These are phyloP conservation scores for Myotis findleyi DNA, from an alignment of 2,797 vertebrate species.

Conservation along the genomic window DNA sequence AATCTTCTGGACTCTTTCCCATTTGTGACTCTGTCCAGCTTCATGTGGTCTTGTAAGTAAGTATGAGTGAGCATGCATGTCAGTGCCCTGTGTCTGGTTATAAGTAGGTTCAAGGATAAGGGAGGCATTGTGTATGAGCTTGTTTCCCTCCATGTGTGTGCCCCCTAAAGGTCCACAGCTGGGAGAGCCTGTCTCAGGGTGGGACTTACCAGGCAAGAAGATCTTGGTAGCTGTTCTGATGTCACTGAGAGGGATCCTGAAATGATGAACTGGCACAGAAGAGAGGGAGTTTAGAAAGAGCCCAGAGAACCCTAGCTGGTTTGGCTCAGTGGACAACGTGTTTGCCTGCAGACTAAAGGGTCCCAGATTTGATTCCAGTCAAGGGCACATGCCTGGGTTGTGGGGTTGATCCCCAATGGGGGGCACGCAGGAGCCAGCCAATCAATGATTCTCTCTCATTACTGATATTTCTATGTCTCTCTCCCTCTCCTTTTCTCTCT, in stretches of 20 bases:
- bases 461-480: no score
- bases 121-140: no score
- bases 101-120: background rate
- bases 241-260: constrained; percentile 52
- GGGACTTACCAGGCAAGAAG: constrained; percentile 57
- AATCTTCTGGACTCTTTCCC: background rate
- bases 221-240: background rate
- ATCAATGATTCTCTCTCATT: no score
- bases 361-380: no score
- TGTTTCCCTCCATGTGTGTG: background rate
- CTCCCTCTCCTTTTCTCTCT: no score
- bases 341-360: no score
- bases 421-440: no score
- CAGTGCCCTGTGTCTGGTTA: background rate
- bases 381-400: no score
- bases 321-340: no score
- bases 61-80: background rate
- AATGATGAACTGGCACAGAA: constrained; percentile 61
- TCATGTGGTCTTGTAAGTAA: background rate
- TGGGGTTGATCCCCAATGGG: no score
- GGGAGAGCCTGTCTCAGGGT: background rate
- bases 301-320: no score
- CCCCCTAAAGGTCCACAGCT: background rate
- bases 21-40: background rate
- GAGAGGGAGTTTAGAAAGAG: constrained; percentile 17